Evolutionary conservation across 2,797 vertebrate species (phyloP), one percentile per base, ranked within the genome.

Genomic region (Mus spretus): DNA sequence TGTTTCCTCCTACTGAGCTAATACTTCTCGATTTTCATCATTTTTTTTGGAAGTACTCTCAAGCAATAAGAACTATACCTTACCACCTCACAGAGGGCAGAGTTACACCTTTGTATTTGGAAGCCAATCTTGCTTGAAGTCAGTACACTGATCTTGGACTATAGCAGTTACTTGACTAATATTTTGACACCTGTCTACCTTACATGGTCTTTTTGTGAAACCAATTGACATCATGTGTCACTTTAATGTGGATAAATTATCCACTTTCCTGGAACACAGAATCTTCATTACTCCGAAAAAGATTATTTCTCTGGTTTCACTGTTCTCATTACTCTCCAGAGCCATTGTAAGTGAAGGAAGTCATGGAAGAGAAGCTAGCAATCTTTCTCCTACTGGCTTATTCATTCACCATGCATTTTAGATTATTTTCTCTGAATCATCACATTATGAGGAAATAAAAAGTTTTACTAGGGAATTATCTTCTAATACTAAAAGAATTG

Each of bases 231-330:
- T 50, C 75, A 61, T 79, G 19, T 0, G 1, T 93, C 89, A 97
- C 80, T 96, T 95, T 95, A 96, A 91, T 90, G 83, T 63, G 90
- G 80, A 97, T 82, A 84, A 93, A 91, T 95, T 92, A 31, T 96
- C 80, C 96, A 40, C 88, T 34, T 75, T 89, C 40, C 31, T 75
- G 53, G 37, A 95, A 59, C n/a, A 95, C 63, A 91, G 67, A 96
- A 95, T 94, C 77, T 89, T 97, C 47, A 79, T 96, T 93, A 97
- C 37, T 92, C 9, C 5, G 78, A 89, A 97, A 47, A 92, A 91
- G 47, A 92, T 81, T 84, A 94, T 91, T 92, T 94, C 93, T 67
- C 59, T 91, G 67, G 55, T 84, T 95, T 97, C 94, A 94, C 80
- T 44, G 80, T 94, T 47, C 59, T 89, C 83, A 80, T 80, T 87